Evolutionary conservation across 2,888 invertebrate genomes (phyloP).

Genomic region (Trimorus sp.): DNA sequence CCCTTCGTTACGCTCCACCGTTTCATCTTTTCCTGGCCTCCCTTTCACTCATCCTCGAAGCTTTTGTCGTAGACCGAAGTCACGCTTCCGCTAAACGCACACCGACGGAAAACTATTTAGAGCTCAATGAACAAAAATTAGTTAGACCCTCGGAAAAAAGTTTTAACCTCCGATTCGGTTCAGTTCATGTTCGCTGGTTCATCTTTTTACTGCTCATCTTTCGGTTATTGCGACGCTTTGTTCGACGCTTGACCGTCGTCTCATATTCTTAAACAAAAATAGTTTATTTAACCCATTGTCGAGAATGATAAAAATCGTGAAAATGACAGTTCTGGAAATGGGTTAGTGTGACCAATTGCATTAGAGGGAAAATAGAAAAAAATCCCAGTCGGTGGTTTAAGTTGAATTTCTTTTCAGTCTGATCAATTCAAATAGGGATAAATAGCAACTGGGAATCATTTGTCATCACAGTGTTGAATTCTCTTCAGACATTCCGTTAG

Average conservation of each 20-base stretch:
- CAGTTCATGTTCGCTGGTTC: slow-evolving; percentile 21
- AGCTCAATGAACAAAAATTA: slow-evolving; percentile 60
- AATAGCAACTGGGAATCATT: no score
- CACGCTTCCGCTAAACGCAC: slow-evolving; percentile 65
- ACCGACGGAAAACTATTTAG: slow-evolving; percentile 65
- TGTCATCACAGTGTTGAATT: no score
- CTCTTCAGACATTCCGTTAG: not conserved
- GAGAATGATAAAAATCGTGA: no score
- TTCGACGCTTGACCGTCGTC: slow-evolving; percentile 21
- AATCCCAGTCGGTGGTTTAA: no score
- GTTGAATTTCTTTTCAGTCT: no score
- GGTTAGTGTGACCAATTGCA: no score
- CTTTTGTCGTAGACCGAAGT: slow-evolving; percentile 63
- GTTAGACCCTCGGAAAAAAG: slow-evolving; percentile 34
- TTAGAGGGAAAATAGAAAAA: no score
- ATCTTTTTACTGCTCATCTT: slow-evolving; percentile 40
- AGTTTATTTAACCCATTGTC: no score
- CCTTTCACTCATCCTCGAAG: slow-evolving; percentile 62
- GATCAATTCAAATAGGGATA: no score
- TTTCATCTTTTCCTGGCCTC: slow-evolving; percentile 58
- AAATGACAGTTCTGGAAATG: no score
- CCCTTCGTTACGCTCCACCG: slow-evolving; percentile 66
- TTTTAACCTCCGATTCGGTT: slow-evolving; percentile 27
- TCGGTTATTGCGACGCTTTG: slow-evolving; percentile 28
- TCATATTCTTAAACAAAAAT: no score